phyloP scores from a whole-genome alignment of 2,113 vertebrate genomes.

The Cebidichthys violaceus region DNA sequence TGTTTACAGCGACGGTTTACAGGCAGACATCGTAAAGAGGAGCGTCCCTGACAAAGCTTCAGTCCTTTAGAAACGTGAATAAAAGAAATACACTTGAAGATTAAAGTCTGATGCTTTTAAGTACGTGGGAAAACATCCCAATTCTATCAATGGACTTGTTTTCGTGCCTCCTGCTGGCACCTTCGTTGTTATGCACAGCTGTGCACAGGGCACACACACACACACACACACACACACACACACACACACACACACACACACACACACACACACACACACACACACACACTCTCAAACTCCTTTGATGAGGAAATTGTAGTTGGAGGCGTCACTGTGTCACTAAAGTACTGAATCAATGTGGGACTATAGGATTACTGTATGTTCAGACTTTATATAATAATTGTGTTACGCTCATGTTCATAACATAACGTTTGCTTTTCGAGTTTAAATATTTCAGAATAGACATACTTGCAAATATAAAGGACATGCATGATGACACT shows the following conservation, averaged over 20 bases:
- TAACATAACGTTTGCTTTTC: background rate
- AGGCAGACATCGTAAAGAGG: background rate
- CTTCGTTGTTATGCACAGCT: conserved; percentile 16
- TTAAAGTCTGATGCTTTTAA: background rate
- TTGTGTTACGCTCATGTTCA: background rate
- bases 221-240: background rate
- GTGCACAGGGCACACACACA: background rate
- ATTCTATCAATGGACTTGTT: conserved; percentile 10
- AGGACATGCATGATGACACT: background rate
- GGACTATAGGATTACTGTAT: background rate
- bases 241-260: background rate
- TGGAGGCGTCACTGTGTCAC: background rate
- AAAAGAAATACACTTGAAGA: background rate
- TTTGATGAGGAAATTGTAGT: background rate
- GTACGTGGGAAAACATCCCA: background rate
- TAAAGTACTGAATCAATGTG: background rate
- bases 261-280: background rate
- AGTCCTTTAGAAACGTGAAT: conserved; percentile 14
- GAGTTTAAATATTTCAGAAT: background rate
- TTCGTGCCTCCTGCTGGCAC: background rate
- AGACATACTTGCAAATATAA: background rate
- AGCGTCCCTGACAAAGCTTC: background rate
- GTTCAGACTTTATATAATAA: background rate
- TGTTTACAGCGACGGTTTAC: background rate
- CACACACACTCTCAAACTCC: background rate